Evolutionary conservation across 2,113 vertebrate genomes (phyloP).

Genomic region (Hemiprocne comata): DNA sequence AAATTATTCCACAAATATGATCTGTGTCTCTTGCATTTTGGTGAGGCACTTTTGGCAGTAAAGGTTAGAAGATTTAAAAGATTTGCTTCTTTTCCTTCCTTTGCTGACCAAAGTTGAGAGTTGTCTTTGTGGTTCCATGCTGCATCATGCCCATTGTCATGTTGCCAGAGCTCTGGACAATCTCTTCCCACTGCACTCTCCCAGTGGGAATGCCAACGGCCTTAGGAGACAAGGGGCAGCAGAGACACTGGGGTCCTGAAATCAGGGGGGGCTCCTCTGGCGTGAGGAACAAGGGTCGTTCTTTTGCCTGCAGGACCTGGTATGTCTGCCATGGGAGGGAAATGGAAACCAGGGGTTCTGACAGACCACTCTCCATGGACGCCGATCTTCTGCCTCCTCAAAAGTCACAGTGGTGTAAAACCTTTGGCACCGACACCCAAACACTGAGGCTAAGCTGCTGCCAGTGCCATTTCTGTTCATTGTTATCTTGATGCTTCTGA

Average conservation of each 20-base stretch:
- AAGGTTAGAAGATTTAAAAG: not conserved
- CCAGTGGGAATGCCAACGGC: not conserved
- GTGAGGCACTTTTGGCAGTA: not conserved
- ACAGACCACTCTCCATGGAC: accelerated
- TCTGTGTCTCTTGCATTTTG: not conserved
- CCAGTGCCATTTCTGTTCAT: not conserved
- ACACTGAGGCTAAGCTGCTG: accelerated
- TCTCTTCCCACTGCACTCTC: not conserved
- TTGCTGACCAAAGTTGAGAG: not conserved
- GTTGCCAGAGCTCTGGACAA: not conserved
- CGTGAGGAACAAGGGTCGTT: not conserved
- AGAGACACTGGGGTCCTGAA: not conserved
- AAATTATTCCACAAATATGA: not conserved
- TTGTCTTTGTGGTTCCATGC: not conserved
- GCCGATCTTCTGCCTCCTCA: accelerated
- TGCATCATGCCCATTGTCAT: accelerated
- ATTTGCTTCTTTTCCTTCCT: not conserved
- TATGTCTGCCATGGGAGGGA: not conserved
- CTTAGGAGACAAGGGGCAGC: not conserved
- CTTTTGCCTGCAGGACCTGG: not conserved
- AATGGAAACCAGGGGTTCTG: not conserved
- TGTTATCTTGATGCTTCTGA: not conserved
- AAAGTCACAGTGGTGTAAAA: not conserved
- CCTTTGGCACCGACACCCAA: not conserved
- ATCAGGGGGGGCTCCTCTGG: not conserved